phyloP scores from a whole-genome alignment of 2,113 vertebrate species.

The Labrus mixtus region DNA sequence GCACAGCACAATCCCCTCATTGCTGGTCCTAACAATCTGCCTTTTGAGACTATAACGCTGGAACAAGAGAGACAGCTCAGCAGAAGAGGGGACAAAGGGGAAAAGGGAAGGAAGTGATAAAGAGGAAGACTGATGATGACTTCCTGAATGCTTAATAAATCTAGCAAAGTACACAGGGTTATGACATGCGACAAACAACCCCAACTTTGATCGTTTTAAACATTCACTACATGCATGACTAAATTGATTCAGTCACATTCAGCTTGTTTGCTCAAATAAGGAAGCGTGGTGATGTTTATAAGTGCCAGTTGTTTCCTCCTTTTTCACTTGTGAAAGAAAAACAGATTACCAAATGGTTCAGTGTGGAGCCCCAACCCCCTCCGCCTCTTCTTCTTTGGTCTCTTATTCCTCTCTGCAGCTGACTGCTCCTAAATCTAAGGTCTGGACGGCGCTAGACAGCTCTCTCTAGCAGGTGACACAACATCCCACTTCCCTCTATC shows the following conservation, averaged over 20 bases:
- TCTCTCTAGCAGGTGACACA: conserved; percentile 73
- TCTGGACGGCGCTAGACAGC: conserved; percentile 54
- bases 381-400: conserved; percentile 32
- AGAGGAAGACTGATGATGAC: conserved; percentile 57
- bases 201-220: conserved; percentile 54
- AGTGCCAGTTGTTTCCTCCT: conserved; percentile 64
- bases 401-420: conserved; percentile 56
- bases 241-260: conserved; percentile 43
- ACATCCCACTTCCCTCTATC: conserved; percentile 54
- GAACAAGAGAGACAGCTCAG: conserved; percentile 47
- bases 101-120: conserved; percentile 66
- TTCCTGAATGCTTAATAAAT: conserved; percentile 51
- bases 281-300: conserved; percentile 44
- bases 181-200: conserved; percentile 17
- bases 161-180: background rate
- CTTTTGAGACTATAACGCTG: conserved; percentile 56
- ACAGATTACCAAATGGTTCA: conserved; percentile 45
- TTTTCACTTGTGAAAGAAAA: conserved; percentile 39
- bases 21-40: conserved; percentile 78
- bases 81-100: conserved; percentile 31
- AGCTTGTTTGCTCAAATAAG: conserved; percentile 58
- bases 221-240: conserved; percentile 45
- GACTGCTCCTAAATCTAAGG: conserved; percentile 66
- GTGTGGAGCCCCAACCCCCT: background rate
- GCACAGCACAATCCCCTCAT: conserved; percentile 68